Percentiles rank a stretch among this genome's conserved stretches.
These are phyloP conservation scores for Grammomys dolichurus DNA, from an alignment of 2,113 vertebrate genomes.

Conservation along the genomic window DNA sequence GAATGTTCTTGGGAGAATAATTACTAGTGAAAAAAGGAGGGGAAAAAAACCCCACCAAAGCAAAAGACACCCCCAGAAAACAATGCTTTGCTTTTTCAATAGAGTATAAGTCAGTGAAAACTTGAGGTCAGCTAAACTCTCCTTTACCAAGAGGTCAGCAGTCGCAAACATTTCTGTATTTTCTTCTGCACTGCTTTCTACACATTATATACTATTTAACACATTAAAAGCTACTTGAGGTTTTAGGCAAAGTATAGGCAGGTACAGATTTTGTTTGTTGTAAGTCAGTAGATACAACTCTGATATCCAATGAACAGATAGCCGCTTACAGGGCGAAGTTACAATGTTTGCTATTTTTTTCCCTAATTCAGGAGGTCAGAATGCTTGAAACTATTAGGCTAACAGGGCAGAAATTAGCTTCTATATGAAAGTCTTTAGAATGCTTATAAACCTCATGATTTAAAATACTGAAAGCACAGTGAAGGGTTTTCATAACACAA, in stretches of 20 bases:
- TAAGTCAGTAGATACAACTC: conserved; percentile 32
- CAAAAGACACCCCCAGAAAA: neutral
- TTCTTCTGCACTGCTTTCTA: conserved; percentile 83
- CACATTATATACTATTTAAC: conserved; percentile 77
- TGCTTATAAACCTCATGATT: conserved; percentile 55
- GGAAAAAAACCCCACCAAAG: neutral
- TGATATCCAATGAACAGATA: conserved; percentile 34
- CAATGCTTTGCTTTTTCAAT: conserved; percentile 39
- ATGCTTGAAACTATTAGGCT: conserved; percentile 57
- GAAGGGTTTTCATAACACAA: conserved; percentile 51
- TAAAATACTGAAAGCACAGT: conserved; percentile 62
- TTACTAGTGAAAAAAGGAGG: conserved; percentile 45
- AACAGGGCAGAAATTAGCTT: conserved; percentile 60
- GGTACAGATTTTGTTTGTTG: conserved; percentile 49
- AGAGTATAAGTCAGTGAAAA: conserved; percentile 37
- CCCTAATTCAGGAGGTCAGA: conserved; percentile 56
- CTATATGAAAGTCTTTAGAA: conserved; percentile 57
- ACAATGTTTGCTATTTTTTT: conserved; percentile 56
- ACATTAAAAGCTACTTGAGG: conserved; percentile 37
- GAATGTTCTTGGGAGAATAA: neutral
- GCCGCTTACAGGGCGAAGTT: conserved; percentile 36
- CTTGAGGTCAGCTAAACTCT: neutral
- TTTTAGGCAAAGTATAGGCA: conserved; percentile 45
- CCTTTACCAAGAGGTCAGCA: conserved; percentile 36
- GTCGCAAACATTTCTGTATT: conserved; percentile 26